Conservation (phyloP, 2,888 invertebrate genomes). For the Liopterus haemorrhoidalis region DNA sequence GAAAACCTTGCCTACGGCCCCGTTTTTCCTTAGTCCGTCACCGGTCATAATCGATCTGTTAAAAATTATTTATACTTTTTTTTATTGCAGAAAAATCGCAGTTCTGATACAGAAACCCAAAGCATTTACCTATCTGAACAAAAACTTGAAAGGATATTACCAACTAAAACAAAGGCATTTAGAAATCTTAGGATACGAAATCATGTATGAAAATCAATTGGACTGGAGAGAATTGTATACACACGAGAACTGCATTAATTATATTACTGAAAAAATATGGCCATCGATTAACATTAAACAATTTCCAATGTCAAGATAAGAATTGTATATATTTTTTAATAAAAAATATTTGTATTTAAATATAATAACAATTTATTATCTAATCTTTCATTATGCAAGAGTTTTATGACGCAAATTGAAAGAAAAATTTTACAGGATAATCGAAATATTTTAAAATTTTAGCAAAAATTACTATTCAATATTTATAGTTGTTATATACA, state of each 20-base stretch:
- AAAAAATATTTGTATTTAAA: slow-evolving; percentile 3
- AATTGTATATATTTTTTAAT: slow-evolving; percentile 5
- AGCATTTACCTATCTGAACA: slow-evolving; percentile 47
- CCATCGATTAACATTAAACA: slow-evolving; percentile 2
- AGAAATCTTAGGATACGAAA: slow-evolving; percentile 58
- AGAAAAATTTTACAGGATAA: background rate
- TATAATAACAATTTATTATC: background rate
- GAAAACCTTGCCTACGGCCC: too few species aligned
- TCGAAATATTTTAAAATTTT: too few species aligned
- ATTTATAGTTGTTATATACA: too few species aligned
- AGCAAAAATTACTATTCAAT: too few species aligned
- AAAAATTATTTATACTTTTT: too few species aligned
- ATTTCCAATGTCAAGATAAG: slow-evolving; percentile 9
- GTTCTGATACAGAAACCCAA: slow-evolving; percentile 46
- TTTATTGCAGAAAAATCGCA: too few species aligned
- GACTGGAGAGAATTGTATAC: slow-evolving; percentile 54
- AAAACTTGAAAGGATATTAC: slow-evolving; percentile 48
- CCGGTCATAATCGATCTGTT: too few species aligned
- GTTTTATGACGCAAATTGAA: background rate
- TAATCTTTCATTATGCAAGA: background rate
- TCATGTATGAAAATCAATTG: slow-evolving; percentile 48
- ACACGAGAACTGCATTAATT: slow-evolving; percentile 48
- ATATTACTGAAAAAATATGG: slow-evolving; percentile 39
- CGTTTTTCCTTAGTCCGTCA: too few species aligned
- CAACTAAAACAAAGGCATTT: slow-evolving; percentile 54